Percentiles rank a stretch among this genome's conserved stretches.
Evolutionary conservation across 2,113 vertebrate genomes (phyloP).

Genomic region (Xiphophorus couchianus): DNA sequence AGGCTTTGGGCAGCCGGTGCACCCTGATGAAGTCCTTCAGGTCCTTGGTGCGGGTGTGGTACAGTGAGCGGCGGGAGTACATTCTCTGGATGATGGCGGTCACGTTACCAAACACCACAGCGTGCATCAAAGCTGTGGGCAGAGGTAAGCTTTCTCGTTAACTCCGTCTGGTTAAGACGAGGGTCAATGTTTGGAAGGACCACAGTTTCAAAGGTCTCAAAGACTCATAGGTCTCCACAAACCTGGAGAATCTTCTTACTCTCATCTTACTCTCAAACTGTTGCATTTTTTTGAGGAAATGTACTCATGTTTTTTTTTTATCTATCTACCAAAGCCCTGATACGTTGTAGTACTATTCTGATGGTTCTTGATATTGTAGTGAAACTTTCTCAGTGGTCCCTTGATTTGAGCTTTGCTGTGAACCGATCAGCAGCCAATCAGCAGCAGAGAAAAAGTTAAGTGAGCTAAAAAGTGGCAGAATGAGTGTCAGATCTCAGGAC

Average conservation of each 20-base stretch:
- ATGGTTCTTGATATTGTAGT: not conserved
- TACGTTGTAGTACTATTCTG: not conserved
- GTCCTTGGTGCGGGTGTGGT: slow-evolving; percentile 96
- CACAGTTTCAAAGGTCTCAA: too few relatives aligned
- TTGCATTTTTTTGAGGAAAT: too few relatives aligned
- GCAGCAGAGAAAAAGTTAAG: not conserved
- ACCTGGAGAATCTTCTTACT: too few relatives aligned
- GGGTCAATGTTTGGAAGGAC: too few relatives aligned
- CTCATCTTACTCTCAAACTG: too few relatives aligned
- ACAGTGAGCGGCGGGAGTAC: slow-evolving; percentile 95
- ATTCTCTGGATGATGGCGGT: slow-evolving; percentile 96
- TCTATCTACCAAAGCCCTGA: too few relatives aligned
- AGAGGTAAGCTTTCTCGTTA: not conserved
- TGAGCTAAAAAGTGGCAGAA: slow-evolving; percentile 31
- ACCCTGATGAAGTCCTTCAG: slow-evolving; percentile 95
- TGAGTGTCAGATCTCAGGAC: slow-evolving; percentile 10
- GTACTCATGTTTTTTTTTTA: too few relatives aligned
- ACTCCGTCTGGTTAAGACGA: not conserved
- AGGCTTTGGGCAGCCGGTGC: slow-evolving; percentile 90
- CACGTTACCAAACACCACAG: slow-evolving; percentile 95
- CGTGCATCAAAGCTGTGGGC: slow-evolving; percentile 92
- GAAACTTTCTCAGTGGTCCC: not conserved
- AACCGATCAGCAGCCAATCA: slow-evolving; percentile 2
- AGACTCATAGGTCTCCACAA: too few relatives aligned
- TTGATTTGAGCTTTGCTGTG: too few relatives aligned